Evolutionary conservation across 2,113 vertebrate genomes (phyloP), one percentile per base, ranked within the genome.

Genomic region (Nothobranchius furzeri): DNA sequence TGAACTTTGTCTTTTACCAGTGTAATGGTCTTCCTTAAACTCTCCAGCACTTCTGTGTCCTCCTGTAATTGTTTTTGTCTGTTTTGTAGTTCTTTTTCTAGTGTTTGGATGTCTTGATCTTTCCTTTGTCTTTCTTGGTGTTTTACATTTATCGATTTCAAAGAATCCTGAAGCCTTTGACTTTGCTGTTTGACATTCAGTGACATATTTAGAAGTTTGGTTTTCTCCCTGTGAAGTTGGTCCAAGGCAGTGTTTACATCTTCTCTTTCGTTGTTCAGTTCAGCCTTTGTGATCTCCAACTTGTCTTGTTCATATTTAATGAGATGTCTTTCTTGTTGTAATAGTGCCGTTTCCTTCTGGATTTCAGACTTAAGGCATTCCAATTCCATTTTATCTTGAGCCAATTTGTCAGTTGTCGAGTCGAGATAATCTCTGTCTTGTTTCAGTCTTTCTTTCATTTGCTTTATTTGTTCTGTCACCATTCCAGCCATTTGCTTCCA

Each of bases 371-470:
- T 59, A 40, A 45, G 12, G 37, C 17, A 3, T 7, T 24, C 40
- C 5, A 59, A 45, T 12, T 6, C 17, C 40, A 4, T 12, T 47
- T 12, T 47, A 1, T 60, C 58, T 15, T 60, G 6, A 42, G 20
- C 12, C 7, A 47, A 14, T 30, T 47, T 12, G 13, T 36, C 59
- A 6, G 7, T 15, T 3, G 12, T 1, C 15, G 3, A 48, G 0
- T 58, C 46, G 4, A 58, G 12, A 36, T 24, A 2, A 3, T 48
- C 12, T 40, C 11, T 49, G 0, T 49, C 45, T 5, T n/a, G 11
- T 51, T 42, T 64, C 1, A 79, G 25, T 3, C 66, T 17, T 37
- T 30, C 48, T 35, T 30, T 30, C 30, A 30, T 57, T 66, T 3
- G 3, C 1, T 15, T 10, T 10, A 40, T 3, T 70, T 56, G 40